phyloP scores from a whole-genome alignment of 2,113 vertebrate species.

The Callocephalon fimbriatum region DNA sequence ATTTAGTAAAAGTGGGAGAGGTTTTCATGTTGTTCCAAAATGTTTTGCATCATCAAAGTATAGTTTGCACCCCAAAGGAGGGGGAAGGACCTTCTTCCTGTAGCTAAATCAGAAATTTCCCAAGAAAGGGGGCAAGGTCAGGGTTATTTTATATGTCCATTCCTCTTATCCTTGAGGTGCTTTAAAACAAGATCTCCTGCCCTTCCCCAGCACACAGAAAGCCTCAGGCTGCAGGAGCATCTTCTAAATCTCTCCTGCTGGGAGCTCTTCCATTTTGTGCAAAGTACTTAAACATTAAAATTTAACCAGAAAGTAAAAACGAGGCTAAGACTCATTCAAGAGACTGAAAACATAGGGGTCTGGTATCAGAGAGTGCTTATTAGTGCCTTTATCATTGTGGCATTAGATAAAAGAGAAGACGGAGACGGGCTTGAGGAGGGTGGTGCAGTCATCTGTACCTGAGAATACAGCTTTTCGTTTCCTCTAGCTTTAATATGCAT shows the following conservation, averaged over 20 bases:
- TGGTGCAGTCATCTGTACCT: background rate
- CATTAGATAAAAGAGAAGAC: background rate
- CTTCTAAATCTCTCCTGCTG: background rate
- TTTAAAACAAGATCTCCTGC: background rate
- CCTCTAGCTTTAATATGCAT: background rate
- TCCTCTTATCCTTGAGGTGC: background rate
- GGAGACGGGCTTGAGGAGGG: background rate
- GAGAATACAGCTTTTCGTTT: background rate
- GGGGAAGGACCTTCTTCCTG: background rate
- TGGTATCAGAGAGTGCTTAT: background rate
- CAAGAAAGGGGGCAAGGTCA: background rate
- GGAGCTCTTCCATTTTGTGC: background rate
- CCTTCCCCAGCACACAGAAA: background rate
- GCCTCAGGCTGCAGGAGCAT: background rate
- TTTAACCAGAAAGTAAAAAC: constrained; percentile 26
- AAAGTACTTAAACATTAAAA: constrained; percentile 10
- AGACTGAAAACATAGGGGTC: background rate
- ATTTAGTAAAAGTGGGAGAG: background rate
- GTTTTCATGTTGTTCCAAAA: background rate
- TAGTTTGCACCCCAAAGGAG: background rate
- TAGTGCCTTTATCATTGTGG: background rate
- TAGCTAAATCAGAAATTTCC: background rate
- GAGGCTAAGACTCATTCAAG: constrained; percentile 14
- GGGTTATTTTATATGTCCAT: background rate
- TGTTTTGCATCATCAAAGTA: background rate